A percentile compares a stretch with the other conserved stretches of the same genome.
These are phyloP conservation scores for Pseudonaja textilis DNA, from an alignment of 2,113 vertebrate species.

Conservation along the genomic window DNA sequence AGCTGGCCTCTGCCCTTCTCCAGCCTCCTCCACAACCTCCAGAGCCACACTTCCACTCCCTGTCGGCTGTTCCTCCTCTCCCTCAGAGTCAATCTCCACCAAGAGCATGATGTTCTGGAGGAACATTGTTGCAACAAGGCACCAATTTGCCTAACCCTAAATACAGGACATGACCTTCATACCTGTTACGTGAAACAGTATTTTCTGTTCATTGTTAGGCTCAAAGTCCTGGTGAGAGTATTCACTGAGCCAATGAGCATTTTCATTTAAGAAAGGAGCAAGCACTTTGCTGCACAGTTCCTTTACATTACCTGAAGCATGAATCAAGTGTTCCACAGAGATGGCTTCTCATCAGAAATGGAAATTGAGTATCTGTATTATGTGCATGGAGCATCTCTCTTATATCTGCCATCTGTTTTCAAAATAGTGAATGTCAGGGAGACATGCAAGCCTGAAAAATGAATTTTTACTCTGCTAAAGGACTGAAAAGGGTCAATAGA, in stretches of 20 bases:
- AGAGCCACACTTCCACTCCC: too few species aligned
- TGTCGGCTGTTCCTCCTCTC: too few species aligned
- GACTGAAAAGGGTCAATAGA: background rate
- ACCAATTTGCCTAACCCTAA: background rate
- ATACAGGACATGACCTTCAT: background rate
- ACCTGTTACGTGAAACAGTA: background rate
- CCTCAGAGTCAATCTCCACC: too few species aligned
- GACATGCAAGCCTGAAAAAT: background rate
- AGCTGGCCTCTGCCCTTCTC: too few species aligned
- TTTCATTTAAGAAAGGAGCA: background rate
- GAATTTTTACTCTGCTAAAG: background rate
- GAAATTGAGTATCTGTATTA: background rate
- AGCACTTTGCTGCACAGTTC: background rate
- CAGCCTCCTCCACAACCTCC: too few species aligned
- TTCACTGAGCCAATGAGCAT: background rate
- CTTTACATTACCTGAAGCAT: background rate
- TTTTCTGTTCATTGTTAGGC: background rate
- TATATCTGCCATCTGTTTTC: background rate
- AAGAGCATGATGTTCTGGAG: background rate
- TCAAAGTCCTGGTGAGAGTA: background rate
- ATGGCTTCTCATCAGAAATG: background rate
- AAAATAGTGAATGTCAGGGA: background rate
- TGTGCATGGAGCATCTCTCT: background rate
- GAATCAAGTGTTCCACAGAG: background rate
- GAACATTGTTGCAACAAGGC: background rate